phyloP scores from a whole-genome alignment of 2,888 invertebrate genomes.

The Ormyrus labotus region DNA sequence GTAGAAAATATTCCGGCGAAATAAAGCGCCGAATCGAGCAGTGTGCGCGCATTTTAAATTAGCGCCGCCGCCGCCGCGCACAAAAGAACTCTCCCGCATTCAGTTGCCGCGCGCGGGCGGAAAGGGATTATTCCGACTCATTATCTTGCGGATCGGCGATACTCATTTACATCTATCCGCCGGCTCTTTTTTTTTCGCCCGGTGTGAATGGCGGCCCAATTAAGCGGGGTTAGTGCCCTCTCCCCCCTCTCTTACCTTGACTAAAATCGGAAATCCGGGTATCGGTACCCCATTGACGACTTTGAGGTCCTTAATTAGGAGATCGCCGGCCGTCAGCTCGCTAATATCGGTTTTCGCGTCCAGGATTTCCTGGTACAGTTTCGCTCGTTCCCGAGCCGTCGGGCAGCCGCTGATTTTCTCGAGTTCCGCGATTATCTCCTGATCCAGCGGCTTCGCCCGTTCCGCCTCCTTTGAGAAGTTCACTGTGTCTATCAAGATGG shows the following conservation, averaged over 20 bases:
- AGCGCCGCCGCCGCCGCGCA: background rate
- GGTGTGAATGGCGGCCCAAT: background rate
- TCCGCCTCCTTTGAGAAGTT: slow-evolving; percentile 84
- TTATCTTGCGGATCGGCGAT: slow-evolving; percentile 29
- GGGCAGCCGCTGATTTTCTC: slow-evolving; percentile 75
- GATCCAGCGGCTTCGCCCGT: slow-evolving; percentile 83
- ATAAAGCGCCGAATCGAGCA: slow-evolving; percentile 6
- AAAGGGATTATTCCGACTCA: slow-evolving; percentile 35
- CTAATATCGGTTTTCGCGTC: slow-evolving; percentile 83
- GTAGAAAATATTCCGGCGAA: background rate
- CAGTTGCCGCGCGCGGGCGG: background rate
- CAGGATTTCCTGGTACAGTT: slow-evolving; percentile 78
- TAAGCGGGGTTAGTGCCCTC: background rate
- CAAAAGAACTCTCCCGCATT: slow-evolving; percentile 7
- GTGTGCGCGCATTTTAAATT: slow-evolving; percentile 2
- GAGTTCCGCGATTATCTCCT: slow-evolving; percentile 78
- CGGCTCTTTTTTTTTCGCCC: background rate
- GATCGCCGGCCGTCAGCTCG: slow-evolving; percentile 80
- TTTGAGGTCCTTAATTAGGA: slow-evolving; percentile 88
- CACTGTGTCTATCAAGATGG: slow-evolving; percentile 88
- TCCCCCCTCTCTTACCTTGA: slow-evolving; percentile 76
- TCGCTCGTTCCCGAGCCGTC: slow-evolving; percentile 59
- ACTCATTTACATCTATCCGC: slow-evolving; percentile 18
- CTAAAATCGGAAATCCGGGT: slow-evolving; percentile 81
- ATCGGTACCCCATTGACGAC: slow-evolving; percentile 78